These are phyloP conservation scores for Siphlonurus alternatus DNA, from an alignment of 2,888 invertebrate genomes.

Conservation along the genomic window DNA sequence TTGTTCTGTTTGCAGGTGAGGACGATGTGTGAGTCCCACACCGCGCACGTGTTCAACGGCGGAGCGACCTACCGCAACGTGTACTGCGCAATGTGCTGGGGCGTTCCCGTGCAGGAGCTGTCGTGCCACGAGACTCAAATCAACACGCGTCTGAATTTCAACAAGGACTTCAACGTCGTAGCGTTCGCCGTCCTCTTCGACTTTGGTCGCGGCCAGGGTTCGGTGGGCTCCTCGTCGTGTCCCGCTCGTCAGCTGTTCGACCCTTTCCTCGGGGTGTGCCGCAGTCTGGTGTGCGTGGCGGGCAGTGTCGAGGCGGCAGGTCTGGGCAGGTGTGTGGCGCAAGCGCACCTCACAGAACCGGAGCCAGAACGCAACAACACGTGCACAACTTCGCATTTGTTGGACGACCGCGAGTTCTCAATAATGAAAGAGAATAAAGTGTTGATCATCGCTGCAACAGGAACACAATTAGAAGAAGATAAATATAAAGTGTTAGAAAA, in stretches of 20 bases:
- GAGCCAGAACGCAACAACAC: not conserved
- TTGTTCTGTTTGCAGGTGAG: constrained; percentile 8
- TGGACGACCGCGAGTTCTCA: not conserved
- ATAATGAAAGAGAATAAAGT: not conserved
- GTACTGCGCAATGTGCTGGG: constrained; percentile 31
- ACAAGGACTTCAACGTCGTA: constrained; percentile 22
- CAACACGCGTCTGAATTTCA: constrained; percentile 16
- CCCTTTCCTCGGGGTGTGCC: constrained; percentile 28
- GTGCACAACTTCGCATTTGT: not conserved
- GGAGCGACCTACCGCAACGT: constrained; percentile 25
- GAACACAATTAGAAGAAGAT: not conserved
- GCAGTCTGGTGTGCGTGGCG: constrained; percentile 23
- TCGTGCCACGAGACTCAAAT: constrained; percentile 17
- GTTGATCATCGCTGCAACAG: not conserved
- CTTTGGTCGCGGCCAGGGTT: constrained; percentile 18
- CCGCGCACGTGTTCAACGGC: constrained; percentile 25
- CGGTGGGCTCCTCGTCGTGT: constrained; percentile 20
- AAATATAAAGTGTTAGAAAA: not conserved
- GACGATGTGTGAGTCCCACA: constrained; percentile 21
- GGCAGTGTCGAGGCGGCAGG: not conserved
- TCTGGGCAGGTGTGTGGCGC: not conserved
- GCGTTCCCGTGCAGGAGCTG: constrained; percentile 22
- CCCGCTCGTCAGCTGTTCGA: constrained; percentile 25
- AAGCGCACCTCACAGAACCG: not conserved
- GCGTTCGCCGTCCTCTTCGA: constrained; percentile 29